A percentile compares a stretch with the other conserved stretches of the same genome.
phyloP scores from a whole-genome alignment of 2,888 invertebrate genomes.

The Lithophane ornitopus region DNA sequence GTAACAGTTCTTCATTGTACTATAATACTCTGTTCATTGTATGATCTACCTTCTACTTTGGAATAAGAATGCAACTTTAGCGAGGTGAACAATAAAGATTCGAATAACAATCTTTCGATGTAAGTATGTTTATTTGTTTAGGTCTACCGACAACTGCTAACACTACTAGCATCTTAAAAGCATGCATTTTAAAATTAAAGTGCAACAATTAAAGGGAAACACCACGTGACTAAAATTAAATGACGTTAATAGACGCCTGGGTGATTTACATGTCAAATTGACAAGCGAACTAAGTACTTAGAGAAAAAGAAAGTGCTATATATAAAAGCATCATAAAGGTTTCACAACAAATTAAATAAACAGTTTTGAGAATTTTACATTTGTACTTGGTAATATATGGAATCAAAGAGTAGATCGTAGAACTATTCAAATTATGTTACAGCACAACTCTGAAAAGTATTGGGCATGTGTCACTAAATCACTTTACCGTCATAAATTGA shows the following conservation, averaged over 20 bases:
- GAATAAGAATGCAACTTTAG: not conserved
- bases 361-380: not conserved
- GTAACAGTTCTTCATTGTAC: constrained; percentile 41
- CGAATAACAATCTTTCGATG: not conserved
- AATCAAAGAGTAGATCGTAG: not conserved
- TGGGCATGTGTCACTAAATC: not conserved
- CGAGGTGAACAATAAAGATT: not conserved
- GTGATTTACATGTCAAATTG: not conserved
- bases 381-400: not conserved
- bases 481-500: not conserved
- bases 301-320: not conserved
- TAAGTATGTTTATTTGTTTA: not conserved
- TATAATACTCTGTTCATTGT: constrained; percentile 12
- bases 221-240: not conserved
- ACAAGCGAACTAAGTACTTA: not conserved
- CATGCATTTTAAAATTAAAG: not conserved
- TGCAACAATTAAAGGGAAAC: not conserved
- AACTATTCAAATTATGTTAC: not conserved
- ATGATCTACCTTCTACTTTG: not conserved
- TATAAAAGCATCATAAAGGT: not conserved
- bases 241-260: not conserved
- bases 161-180: not conserved
- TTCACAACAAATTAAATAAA: not conserved
- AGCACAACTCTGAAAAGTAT: not conserved
- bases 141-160: not conserved